These are phyloP conservation scores for Danio kyathit DNA, from an alignment of 2,797 vertebrate genomes.

Conservation along the genomic window DNA sequence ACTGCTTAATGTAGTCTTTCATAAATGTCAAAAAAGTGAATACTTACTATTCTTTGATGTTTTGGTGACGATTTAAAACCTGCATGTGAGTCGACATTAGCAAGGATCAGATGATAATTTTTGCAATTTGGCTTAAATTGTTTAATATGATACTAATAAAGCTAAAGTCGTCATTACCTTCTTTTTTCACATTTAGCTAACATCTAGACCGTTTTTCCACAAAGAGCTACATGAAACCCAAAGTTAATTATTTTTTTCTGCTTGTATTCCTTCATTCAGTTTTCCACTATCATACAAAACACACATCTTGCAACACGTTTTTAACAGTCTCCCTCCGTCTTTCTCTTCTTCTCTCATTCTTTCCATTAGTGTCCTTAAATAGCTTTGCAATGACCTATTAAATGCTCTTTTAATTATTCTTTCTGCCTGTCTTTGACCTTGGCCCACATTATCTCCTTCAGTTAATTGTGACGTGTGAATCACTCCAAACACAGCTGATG, in stretches of 20 bases:
- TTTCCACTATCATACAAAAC: not conserved
- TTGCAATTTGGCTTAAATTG: not conserved
- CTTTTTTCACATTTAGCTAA: constrained; percentile 3
- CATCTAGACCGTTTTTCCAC: not conserved
- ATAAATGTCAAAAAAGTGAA: not conserved
- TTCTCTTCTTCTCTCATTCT: constrained; percentile 17
- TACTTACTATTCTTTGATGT: not conserved
- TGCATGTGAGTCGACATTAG: not conserved
- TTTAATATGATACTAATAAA: too few relatives aligned
- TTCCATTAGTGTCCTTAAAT: constrained; percentile 50
- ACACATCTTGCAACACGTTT: not conserved
- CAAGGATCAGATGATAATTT: not conserved
- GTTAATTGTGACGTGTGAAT: constrained; percentile 56
- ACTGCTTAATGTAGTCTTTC: not conserved
- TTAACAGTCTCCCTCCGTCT: constrained; percentile 1
- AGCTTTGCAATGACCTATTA: constrained; percentile 59
- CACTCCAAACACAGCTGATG: constrained; percentile 34
- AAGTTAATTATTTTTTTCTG: not conserved
- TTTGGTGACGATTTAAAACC: not conserved
- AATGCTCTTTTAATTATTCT: constrained; percentile 61
- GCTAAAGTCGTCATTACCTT: too few relatives aligned
- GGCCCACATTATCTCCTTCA: constrained; percentile 59
- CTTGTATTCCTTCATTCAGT: not conserved
- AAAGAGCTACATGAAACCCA: not conserved
- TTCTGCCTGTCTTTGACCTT: constrained; percentile 56